These are phyloP conservation scores for Chouioia cunea DNA, from an alignment of 2,888 invertebrate species.

Conservation along the genomic window DNA sequence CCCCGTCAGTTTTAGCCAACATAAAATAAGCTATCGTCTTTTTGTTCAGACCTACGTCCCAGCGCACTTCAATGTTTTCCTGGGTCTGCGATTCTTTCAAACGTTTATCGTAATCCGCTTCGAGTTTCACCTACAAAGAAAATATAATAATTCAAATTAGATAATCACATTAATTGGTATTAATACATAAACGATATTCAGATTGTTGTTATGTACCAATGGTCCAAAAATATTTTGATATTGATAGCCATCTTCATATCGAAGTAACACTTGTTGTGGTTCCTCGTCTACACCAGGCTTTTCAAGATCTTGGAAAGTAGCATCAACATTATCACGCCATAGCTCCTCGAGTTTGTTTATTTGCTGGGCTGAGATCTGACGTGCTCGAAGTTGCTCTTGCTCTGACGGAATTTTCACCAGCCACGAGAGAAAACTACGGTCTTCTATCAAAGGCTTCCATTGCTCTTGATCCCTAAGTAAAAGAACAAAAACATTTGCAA, in stretches of 20 bases:
- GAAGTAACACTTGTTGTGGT: constrained; percentile 82
- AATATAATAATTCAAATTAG: not conserved
- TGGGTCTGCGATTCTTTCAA: constrained; percentile 98
- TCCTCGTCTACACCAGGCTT: constrained; percentile 99
- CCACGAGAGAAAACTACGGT: constrained; percentile 97
- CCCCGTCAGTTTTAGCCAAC: constrained; percentile 96
- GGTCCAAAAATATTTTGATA: constrained; percentile 99
- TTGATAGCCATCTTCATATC: constrained; percentile 99
- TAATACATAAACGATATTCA: too few species aligned
- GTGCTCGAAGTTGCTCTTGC: constrained; percentile 93
- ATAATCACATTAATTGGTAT: constrained; percentile 1
- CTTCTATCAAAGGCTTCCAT: constrained; percentile 98
- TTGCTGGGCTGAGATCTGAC: constrained; percentile 97
- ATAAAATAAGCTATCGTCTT: constrained; percentile 98
- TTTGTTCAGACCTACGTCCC: constrained; percentile 99
- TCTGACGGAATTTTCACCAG: constrained; percentile 97
- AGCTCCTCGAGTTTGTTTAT: constrained; percentile 98
- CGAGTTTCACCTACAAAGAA: constrained; percentile 75
- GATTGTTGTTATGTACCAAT: constrained; percentile 72
- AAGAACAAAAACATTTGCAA: constrained; percentile 3
- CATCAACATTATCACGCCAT: constrained; percentile 98
- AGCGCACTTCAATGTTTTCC: constrained; percentile 97
- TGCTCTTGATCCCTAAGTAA: constrained; percentile 88
- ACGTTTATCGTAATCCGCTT: constrained; percentile 98
- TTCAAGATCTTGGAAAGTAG: constrained; percentile 97